phyloP scores from a whole-genome alignment of 2,113 vertebrate genomes.

The Hemiscyllium ocellatum region DNA sequence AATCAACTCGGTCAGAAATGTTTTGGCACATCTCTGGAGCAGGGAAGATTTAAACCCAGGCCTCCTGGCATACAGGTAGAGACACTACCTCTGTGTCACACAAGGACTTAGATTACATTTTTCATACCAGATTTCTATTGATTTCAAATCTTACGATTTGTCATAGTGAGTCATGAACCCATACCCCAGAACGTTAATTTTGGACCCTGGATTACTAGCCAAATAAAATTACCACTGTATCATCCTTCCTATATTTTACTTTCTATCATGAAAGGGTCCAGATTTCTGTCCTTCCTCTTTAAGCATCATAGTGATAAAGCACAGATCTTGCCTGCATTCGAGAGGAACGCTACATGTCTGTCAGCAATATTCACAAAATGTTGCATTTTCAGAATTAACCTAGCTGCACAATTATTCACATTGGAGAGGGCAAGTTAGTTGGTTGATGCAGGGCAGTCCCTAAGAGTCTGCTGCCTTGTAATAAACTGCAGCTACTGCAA shows the following conservation, averaged over 20 bases:
- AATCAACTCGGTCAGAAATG: no score
- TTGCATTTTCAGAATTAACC: constrained; percentile 3
- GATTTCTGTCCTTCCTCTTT: neutral
- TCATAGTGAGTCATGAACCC: no score
- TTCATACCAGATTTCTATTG: no score
- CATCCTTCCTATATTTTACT: neutral
- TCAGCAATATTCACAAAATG: neutral
- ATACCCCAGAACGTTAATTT: no score
- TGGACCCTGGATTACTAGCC: no score
- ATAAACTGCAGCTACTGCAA: neutral
- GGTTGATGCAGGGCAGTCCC: neutral
- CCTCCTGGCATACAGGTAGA: no score
- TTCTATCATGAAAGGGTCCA: neutral
- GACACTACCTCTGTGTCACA: no score
- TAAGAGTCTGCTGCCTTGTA: neutral
- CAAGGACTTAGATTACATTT: no score
- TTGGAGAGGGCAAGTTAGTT: constrained; percentile 24
- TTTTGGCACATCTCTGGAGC: no score
- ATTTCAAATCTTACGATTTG: no score
- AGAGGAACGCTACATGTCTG: neutral
- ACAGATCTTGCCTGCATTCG: neutral
- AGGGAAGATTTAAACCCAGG: no score
- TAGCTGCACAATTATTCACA: neutral
- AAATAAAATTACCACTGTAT: no score
- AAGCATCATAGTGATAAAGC: neutral